Conservation (phyloP, 2,888 invertebrate genomes). For the Entomobrya proxima region DNA sequence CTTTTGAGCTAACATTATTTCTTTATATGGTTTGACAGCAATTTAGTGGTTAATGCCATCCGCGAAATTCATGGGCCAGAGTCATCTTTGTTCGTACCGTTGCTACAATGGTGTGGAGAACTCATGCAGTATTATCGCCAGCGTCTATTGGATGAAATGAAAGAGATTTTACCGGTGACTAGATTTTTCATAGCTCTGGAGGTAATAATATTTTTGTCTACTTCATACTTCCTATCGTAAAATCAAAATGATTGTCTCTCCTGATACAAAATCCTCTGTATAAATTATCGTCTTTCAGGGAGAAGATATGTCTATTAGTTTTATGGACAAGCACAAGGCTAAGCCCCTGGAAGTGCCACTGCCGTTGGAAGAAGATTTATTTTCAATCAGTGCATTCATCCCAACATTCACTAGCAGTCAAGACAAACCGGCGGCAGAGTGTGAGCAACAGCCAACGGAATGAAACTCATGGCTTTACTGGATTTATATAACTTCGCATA, state of each 20-base stretch:
- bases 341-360: conserved; percentile 24
- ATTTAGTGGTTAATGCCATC: conserved; percentile 48
- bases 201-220: conserved; percentile 17
- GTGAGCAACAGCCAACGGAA: background rate
- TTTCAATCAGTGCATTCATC: conserved; percentile 5
- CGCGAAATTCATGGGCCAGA: conserved; percentile 47
- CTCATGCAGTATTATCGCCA: conserved; percentile 58
- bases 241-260: background rate
- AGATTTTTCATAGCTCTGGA: conserved; percentile 44
- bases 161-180: conserved; percentile 41
- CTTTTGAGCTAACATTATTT: too few species aligned
- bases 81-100: conserved; percentile 45
- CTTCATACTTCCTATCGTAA: background rate
- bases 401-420: background rate
- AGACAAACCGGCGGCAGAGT: background rate
- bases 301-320: conserved; percentile 56
- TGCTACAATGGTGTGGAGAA: conserved; percentile 60
- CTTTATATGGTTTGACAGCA: background rate
- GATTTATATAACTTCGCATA: background rate
- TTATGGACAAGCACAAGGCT: conserved; percentile 39
- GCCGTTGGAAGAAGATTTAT: conserved; percentile 6
- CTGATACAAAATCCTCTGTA: background rate
- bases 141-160: conserved; percentile 42
- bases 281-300: background rate
- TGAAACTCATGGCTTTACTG: background rate